Evolutionary conservation across 2,797 vertebrate genomes (phyloP).

Genomic region (Hemibagrus guttatus): DNA sequence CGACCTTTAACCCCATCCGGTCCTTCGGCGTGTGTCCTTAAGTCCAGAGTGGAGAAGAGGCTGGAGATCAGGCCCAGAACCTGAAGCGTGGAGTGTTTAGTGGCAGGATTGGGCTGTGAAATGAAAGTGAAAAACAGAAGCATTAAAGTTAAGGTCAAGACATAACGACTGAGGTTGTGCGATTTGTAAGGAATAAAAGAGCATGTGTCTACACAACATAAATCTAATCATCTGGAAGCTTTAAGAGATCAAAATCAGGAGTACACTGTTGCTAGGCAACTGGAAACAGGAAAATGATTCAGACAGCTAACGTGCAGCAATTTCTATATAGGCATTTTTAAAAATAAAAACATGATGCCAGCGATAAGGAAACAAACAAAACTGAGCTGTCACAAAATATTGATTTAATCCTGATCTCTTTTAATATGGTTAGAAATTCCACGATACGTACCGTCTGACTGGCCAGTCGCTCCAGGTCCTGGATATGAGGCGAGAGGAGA

Average conservation of each 20-base stretch:
- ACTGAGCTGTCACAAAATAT: not conserved
- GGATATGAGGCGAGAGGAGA: conserved; percentile 91
- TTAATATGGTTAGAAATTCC: too few relatives aligned
- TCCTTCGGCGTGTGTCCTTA: conserved; percentile 84
- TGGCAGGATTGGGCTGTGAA: conserved; percentile 83
- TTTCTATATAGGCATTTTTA: not conserved
- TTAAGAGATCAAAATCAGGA: not conserved
- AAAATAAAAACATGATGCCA: too few relatives aligned
- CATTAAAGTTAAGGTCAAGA: not conserved
- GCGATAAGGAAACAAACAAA: too few relatives aligned
- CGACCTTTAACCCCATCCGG: conserved; percentile 78
- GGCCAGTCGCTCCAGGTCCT: conserved; percentile 89
- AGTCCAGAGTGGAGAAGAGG: conserved; percentile 93
- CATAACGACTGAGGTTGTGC: not conserved
- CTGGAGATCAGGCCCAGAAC: conserved; percentile 93
- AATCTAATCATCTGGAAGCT: not conserved
- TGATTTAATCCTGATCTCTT: too few relatives aligned
- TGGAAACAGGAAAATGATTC: not conserved
- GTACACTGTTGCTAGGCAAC: not conserved
- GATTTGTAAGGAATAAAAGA: not conserved
- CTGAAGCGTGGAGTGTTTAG: conserved; percentile 89
- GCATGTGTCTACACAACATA: not conserved
- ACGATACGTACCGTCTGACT: conserved; percentile 81
- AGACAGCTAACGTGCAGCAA: not conserved
- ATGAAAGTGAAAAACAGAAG: not conserved